Evolutionary conservation across 2,797 vertebrate species (phyloP), one percentile per base, ranked within the genome.

Genomic region (Coreius guichenoti): DNA sequence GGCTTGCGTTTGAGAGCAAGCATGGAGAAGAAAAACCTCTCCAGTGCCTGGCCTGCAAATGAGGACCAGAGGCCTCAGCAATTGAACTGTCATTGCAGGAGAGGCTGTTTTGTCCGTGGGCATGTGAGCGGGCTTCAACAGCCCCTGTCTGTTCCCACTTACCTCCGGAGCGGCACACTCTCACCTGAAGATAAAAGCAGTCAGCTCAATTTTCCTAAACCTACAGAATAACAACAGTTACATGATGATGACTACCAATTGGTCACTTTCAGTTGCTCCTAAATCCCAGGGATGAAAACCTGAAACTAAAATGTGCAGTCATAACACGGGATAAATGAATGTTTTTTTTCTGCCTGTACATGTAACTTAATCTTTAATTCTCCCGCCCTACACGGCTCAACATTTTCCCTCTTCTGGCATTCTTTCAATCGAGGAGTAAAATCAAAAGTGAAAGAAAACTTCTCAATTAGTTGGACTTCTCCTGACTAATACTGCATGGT

Each of bases 41-140:
- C 94, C 89, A 84, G 89, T 92, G 93, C 93, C 95, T 96, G 92
- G 93, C 94, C 94, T 95, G 95, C 94, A 96, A 97, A 98, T 96
- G 93, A 96, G 91, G 94, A 97, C 95, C 96, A 98, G 97, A 96
- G 94, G 93, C 91, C 89, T 91, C 83, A 47, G 96, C 94, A 93
- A 97, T 97, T 96, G 96, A 97, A 96, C 96, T 96, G 96, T 97
- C 96, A 96, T 96, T 94, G 89, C 94, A 93, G 91, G 93, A 95
- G 95, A 93, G 93, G 93, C 90, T 90, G 90, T 93, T 95, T 92
- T 93, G 94, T 94, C 93, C 88, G 61, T 87, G 85, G 92, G 92
- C 92, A 92, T 93, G 91, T 89, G 89, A 90, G 87, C 75, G 84
- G 91, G 89, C 93, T 94, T 94, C 92, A 92, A 91, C 92, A 91